A percentile compares a stretch with the other conserved stretches of the same genome.
These are phyloP conservation scores for Cyanoramphus novaezelandiae DNA, from an alignment of 2,113 vertebrate genomes.

Conservation along the genomic window DNA sequence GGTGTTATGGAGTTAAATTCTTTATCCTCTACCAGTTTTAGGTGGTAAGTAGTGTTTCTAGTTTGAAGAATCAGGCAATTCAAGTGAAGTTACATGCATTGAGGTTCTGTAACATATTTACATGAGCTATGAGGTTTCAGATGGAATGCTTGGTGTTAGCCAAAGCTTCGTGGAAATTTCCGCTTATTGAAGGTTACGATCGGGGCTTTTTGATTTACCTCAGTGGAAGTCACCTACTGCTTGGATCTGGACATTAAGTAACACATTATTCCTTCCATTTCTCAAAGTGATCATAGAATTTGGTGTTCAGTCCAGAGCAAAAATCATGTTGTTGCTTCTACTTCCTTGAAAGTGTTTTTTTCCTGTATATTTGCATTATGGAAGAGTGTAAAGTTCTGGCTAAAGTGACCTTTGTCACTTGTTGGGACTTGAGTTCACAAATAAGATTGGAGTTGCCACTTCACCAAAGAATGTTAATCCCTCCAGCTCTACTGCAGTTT, in stretches of 20 bases:
- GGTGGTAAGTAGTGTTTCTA: not conserved
- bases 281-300: not conserved
- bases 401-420: not conserved
- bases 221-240: not conserved
- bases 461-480: not conserved
- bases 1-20: not conserved
- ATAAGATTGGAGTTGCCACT: not conserved
- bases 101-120: not conserved
- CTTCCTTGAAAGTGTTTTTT: not conserved
- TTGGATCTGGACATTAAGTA: not conserved
- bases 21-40: not conserved
- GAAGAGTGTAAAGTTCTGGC: not conserved
- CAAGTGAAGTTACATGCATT: not conserved
- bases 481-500: not conserved
- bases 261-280: fast-evolving
- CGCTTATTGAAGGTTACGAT: not conserved
- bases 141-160: not conserved
- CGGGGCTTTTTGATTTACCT: not conserved
- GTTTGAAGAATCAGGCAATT: not conserved
- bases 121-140: not conserved
- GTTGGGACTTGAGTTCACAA: not conserved
- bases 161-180: not conserved
- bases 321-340: not conserved
- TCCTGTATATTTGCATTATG: not conserved
- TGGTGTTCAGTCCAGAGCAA: not conserved